Evolutionary conservation across 2,888 invertebrate species (phyloP).

Genomic region (Mythimna ferrago): DNA sequence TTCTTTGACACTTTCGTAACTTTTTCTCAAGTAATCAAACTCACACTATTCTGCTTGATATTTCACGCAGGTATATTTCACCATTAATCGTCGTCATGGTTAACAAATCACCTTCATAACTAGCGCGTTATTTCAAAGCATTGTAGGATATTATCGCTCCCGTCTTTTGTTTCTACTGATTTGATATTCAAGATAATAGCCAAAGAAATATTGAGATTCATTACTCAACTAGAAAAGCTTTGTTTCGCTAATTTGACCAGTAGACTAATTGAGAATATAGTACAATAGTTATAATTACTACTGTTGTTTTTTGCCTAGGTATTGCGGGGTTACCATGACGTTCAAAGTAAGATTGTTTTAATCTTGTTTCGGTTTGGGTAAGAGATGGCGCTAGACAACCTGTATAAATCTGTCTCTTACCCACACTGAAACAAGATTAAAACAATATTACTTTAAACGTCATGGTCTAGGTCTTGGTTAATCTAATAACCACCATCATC

Average conservation of each 20-base stretch:
- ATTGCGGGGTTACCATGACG: too few relatives aligned
- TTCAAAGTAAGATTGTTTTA: too few relatives aligned
- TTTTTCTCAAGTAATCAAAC: not conserved
- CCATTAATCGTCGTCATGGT: slow-evolving; percentile 54
- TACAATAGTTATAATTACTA: not conserved
- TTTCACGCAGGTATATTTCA: slow-evolving; percentile 2
- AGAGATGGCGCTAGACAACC: too few relatives aligned
- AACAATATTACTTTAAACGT: too few relatives aligned
- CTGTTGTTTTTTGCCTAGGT: not conserved
- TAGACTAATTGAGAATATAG: slow-evolving; percentile 15
- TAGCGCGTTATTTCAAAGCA: slow-evolving; percentile 40
- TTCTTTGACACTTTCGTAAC: too few relatives aligned
- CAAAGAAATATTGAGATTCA: slow-evolving; percentile 44
- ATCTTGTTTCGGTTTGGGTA: too few relatives aligned
- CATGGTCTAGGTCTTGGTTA: too few relatives aligned
- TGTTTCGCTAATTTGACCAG: slow-evolving; percentile 15
- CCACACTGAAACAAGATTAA: too few relatives aligned
- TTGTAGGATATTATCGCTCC: slow-evolving; percentile 58
- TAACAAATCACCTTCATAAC: slow-evolving; percentile 56
- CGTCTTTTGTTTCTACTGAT: slow-evolving; percentile 62
- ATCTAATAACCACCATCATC: too few relatives aligned
- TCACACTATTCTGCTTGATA: not conserved
- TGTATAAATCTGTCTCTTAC: too few relatives aligned
- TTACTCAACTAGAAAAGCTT: slow-evolving; percentile 40
- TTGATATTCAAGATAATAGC: slow-evolving; percentile 61